Evolutionary conservation across 2,888 invertebrate genomes (phyloP), one percentile per base, ranked within the genome.

Genomic region (Panorpa germanica): DNA sequence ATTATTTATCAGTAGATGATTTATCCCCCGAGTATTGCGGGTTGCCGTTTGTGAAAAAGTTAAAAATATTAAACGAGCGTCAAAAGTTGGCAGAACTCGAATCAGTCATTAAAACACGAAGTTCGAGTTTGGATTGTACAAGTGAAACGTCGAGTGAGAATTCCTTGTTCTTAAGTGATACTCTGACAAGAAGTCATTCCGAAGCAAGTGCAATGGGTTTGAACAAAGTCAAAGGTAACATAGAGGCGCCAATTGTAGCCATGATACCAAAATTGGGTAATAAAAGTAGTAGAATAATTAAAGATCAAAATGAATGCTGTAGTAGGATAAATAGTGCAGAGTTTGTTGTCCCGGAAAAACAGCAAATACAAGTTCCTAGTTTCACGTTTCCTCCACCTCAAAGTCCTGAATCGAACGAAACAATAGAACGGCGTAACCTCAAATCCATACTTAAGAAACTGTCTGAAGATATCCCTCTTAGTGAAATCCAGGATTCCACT

Each of bases 381-480:
- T n/a, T n/a, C n/a, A n/a, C n/a, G n/a, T n/a, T n/a, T 12, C 29
- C 30, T 32, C 47, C 49, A 25, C 52, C 59, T 2, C 49, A 59
- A 2, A 63, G 62, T 36, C 71, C 71, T 13, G 76, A 76, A 46
- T 74, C 72, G 15, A 81, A 82, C 47, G 85, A 86, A 55, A 85
- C 85, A 0, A 54, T 74, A 11, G 83, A 86, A 52, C 59, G 85
- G 41, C 61, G 76, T 43, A 74, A 77, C 41, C 55, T 86, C 24
- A 85, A 85, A 50, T 83, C 82, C 37, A 83, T 86, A 43, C 56
- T 86, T 32, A 85, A 83, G 47, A 78, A 78, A 49, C 53, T 85
- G 23, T 80, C 81, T 3, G 75, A 76, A 49, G 72, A 73, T 37
- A 61, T 61, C 9, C 59, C 61, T 12, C 58, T 59, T 8, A 46